These are phyloP conservation scores for Porites lobata DNA, from an alignment of 92 coral and sea anemone species.

Conservation along the genomic window DNA sequence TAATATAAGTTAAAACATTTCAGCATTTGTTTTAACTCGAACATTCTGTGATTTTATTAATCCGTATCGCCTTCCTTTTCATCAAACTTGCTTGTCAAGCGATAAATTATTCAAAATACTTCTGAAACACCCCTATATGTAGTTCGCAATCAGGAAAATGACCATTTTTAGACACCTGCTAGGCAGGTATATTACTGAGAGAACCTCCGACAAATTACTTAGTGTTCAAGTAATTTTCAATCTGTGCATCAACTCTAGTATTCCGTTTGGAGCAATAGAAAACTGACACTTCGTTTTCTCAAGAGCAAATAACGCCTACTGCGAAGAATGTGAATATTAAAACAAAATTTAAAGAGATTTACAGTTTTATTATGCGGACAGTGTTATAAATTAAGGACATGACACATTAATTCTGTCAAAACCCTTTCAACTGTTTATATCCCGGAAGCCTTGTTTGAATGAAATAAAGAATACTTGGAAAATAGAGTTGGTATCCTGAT, in stretches of 20 bases:
- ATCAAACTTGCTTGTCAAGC: background rate
- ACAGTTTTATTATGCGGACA: slow-evolving; percentile 40
- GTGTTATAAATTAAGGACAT: slow-evolving; percentile 59
- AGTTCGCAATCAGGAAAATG: slow-evolving; percentile 35
- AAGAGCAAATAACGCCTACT: slow-evolving; percentile 22
- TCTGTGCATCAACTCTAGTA: background rate
- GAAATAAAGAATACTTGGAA: slow-evolving; percentile 16
- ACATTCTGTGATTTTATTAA: background rate
- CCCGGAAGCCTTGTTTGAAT: slow-evolving; percentile 38
- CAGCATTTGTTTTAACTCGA: background rate
- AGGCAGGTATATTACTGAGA: slow-evolving; percentile 11
- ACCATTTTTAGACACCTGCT: slow-evolving; percentile 41
- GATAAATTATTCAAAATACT: slow-evolving; percentile 19
- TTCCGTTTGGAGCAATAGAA: background rate
- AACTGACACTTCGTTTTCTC: slow-evolving; percentile 36
- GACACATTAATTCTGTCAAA: slow-evolving; percentile 35
- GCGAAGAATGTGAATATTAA: slow-evolving; percentile 32
- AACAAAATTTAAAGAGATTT: slow-evolving; percentile 38
- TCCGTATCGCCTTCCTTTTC: background rate
- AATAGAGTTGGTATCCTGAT: slow-evolving; percentile 15
- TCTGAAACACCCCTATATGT: slow-evolving; percentile 11
- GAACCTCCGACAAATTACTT: slow-evolving; percentile 23
- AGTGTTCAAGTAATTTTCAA: background rate
- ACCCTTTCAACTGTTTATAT: slow-evolving; percentile 33
- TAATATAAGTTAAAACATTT: slow-evolving; percentile 17